Evolutionary conservation across 2,113 vertebrate species (phyloP), one percentile per base, ranked within the genome.

Genomic region (Anthoscopus minutus): DNA sequence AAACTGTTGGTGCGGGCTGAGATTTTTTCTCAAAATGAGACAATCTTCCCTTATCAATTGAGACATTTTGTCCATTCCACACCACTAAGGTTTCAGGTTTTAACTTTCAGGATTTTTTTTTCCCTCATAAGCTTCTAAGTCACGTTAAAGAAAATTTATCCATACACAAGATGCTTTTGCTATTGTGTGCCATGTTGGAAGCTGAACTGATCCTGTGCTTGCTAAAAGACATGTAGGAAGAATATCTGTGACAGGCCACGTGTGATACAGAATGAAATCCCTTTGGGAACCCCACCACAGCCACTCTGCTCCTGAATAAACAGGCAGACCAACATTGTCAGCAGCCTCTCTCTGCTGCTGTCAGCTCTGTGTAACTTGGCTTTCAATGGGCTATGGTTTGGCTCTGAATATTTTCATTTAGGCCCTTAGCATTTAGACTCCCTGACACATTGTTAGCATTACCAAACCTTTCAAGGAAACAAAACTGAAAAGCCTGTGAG

Each of bases 311-410:
- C 40, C 61, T 44, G 50, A 51, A 11, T n/a, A 53, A 71, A 42
- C 0, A 57, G 31, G 44, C 1, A 79, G 40, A 60, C 4, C 0
- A 7, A 56, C 15, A 20, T 3, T 44, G 23, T 18, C 44, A 62
- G 37, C 37, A 90, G 60, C 48, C 24, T 48, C 33, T 30, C 33
- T 48, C 60, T 93, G 37, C 66, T 85, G 28, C 25, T 60, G 56
- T 16, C 50, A 42, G 28, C 24, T 58, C 35, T 44, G 1, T 8
- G 17, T 16, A 67, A 51, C 15, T 56, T 81, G 50, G 15, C 38
- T 81, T 61, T 77, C 48, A 80, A 47, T 18, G 37, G 51, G 18
- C 40, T 50, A 10, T 4, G 45, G 14, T 80, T 53, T 88, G 50
- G 23, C 42, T 71, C 51, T 42, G 53, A 69, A 21, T 88, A 44